Percentiles rank a stretch among this genome's conserved stretches.
phyloP scores from a whole-genome alignment of 2,113 vertebrate genomes.

The Micromys minutus region DNA sequence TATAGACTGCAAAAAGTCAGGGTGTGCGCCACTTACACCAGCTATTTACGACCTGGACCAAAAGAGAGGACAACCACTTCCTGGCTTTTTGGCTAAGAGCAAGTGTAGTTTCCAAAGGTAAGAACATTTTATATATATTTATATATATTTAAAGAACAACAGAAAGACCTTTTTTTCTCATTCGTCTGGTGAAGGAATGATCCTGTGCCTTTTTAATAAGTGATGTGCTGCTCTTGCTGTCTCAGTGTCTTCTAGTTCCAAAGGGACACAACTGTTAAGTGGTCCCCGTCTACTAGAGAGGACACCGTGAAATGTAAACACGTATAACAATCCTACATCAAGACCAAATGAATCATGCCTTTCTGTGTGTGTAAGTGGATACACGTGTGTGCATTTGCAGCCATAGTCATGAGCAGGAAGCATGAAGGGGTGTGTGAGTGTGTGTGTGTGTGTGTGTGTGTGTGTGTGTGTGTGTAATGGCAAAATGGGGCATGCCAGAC shows the following conservation, averaged over 20 bases:
- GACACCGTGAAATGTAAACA: not conserved
- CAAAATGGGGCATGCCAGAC: not conserved
- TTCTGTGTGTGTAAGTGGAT: not conserved
- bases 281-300: not conserved
- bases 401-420: not conserved
- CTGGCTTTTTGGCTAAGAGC: not conserved
- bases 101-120: not conserved
- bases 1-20: not conserved
- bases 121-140: fast-evolving
- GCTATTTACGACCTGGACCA: not conserved
- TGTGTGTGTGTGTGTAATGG: too few relatives aligned
- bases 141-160: not conserved
- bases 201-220: not conserved
- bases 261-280: not conserved
- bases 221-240: not conserved
- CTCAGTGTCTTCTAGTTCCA: not conserved
- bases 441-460: too few relatives aligned
- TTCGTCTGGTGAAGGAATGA: not conserved
- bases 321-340: not conserved
- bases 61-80: not conserved
- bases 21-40: not conserved
- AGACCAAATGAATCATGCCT: not conserved
- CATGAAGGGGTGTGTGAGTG: not conserved
- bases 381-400: fast-evolving
- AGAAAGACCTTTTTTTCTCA: not conserved